Percentiles rank a stretch among this genome's conserved stretches.
phyloP scores from a whole-genome alignment of 2,888 invertebrate species.

The Tetragnatha montana region DNA sequence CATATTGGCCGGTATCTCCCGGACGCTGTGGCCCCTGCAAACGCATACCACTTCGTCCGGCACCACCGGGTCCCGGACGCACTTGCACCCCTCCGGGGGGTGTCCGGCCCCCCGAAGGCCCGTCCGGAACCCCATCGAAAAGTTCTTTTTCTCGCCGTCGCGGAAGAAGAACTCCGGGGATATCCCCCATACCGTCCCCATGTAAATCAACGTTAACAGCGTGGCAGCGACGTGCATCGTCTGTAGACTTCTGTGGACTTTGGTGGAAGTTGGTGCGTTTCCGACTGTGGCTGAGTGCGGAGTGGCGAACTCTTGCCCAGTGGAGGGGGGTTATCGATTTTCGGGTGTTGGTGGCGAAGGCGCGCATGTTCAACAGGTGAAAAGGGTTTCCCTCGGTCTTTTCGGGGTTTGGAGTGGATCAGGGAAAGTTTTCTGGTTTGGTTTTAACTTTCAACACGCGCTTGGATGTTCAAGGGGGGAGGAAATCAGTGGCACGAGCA shows the following conservation, averaged over 20 bases:
- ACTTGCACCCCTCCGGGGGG: slow-evolving; percentile 60
- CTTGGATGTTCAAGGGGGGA: too few species aligned
- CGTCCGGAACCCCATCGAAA: slow-evolving; percentile 55
- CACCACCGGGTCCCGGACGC: slow-evolving; percentile 54
- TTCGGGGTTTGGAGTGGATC: too few species aligned
- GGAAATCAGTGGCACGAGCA: too few species aligned
- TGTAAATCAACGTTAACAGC: slow-evolving; percentile 20
- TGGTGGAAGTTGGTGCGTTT: background rate
- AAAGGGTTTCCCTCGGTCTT: background rate
- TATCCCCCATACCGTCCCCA: background rate
- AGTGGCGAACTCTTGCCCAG: background rate
- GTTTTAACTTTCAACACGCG: too few species aligned
- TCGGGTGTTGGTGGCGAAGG: slow-evolving; percentile 11
- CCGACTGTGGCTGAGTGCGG: background rate
- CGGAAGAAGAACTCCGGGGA: slow-evolving; percentile 54
- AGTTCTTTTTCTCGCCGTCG: slow-evolving; percentile 35
- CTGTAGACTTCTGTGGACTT: background rate
- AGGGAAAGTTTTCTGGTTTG: too few species aligned
- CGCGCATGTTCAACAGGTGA: slow-evolving; percentile 57
- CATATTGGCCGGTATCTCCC: slow-evolving; percentile 63
- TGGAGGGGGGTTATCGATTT: slow-evolving; percentile 36
- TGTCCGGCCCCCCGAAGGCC: slow-evolving; percentile 41
- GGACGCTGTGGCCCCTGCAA: slow-evolving; percentile 64
- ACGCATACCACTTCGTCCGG: slow-evolving; percentile 60
- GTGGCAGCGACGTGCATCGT: background rate